Base-by-base conservation (phyloP, 2,888 invertebrate genomes). In the Hololepta plana region DNA sequence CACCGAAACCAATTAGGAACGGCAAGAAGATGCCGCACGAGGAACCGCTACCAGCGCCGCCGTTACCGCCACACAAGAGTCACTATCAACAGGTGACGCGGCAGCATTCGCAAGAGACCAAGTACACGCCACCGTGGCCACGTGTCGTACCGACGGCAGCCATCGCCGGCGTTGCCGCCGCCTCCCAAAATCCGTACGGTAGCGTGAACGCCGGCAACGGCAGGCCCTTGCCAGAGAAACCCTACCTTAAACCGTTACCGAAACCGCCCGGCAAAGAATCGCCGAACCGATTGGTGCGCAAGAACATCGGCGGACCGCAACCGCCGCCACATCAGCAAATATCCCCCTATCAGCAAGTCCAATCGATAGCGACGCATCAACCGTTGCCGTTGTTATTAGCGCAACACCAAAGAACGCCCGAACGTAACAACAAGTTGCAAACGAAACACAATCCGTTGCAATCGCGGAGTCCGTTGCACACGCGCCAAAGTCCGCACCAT, bases 81-180 rank as follows among this genome's bases (percentile, higher is more conserved):
- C 41, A 43, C 26, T 46, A 44, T 24, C 46, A 37, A 24, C 42
- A 40, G 33, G 28, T 32, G 14, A 37, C 35, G 24, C 28, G 32
- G 21, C 35, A 34, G 11, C 31, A 32, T 37, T 37, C 38, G 39
- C 47, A 42, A 22, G 50, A 51, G 30, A 44, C 46, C 42, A 51
- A 51, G 37, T 60, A 60, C 28, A 67, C 67, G 3, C 67, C 71
- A 1, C 72, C 70, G 1, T 71, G 70, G 70, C 70, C 72, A 5
- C 55, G 68, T 10, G 29, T 28, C 4, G 6, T 6, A 21, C 11
- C 22, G 6, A 7, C 22, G 6, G 8, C 11, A 11, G 6, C 22
- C 6, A 6, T 10, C 11, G 9, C 22, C 22, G 6, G 8, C 6
- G 6, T 6, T 7, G 8, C 22, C 6, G 6, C 6, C 22, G 6